Evolutionary conservation across 2,113 vertebrate genomes (phyloP).

Genomic region (Himantopus leucocephalus): DNA sequence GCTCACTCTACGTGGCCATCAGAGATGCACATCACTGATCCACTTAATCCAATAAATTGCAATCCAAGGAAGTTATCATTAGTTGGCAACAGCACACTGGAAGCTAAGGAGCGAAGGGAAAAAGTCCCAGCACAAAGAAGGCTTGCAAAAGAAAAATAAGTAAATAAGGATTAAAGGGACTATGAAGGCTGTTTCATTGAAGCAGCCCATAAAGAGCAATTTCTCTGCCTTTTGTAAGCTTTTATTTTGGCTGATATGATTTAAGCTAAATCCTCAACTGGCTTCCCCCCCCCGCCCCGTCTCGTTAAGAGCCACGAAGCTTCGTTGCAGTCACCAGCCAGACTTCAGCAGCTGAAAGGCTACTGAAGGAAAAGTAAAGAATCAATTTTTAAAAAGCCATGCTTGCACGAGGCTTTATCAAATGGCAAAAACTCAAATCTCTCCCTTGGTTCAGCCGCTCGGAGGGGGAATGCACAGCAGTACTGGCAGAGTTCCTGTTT

Average conservation of each 20-base stretch:
- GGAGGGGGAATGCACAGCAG: slow-evolving; percentile 12
- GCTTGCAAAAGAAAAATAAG: not conserved
- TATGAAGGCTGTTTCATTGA: not conserved
- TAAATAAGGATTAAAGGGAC: slow-evolving; percentile 28
- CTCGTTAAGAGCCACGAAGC: not conserved
- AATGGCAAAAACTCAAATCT: slow-evolving; percentile 40
- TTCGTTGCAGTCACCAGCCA: not conserved
- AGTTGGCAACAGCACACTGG: not conserved
- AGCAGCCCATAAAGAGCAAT: slow-evolving; percentile 33
- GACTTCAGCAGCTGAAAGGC: slow-evolving; percentile 15
- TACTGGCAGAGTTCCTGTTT: slow-evolving; percentile 67
- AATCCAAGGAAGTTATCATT: not conserved
- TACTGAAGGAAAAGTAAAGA: slow-evolving; percentile 25
- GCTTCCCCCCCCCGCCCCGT: not conserved
- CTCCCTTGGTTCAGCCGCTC: slow-evolving; percentile 29
- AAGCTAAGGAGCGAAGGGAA: not conserved
- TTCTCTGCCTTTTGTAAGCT: slow-evolving; percentile 13
- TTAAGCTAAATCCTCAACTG: slow-evolving; percentile 29
- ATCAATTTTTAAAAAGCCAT: slow-evolving; percentile 41
- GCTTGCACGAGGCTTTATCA: not conserved
- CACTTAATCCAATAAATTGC: not conserved
- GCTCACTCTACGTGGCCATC: not conserved
- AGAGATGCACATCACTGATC: not conserved
- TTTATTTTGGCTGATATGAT: slow-evolving; percentile 25
- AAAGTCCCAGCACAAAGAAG: not conserved